phyloP scores from a whole-genome alignment of 2,113 vertebrate genomes.

The Mesembrinibis cayennensis region DNA sequence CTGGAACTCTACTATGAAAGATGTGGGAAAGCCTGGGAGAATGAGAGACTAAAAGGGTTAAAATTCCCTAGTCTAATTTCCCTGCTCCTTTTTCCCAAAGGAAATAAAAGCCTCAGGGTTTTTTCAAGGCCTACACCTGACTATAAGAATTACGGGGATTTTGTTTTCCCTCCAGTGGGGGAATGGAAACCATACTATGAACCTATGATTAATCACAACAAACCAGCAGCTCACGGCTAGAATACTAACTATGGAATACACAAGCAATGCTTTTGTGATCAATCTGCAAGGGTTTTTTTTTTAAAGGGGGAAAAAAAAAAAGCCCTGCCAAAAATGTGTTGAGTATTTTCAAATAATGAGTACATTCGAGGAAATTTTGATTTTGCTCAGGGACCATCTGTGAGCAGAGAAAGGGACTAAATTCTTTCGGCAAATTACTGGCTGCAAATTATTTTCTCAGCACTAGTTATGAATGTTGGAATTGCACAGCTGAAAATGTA shows the following conservation, averaged over 20 bases:
- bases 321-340: constrained; percentile 58
- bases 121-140: constrained; percentile 12
- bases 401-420: constrained; percentile 55
- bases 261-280: constrained; percentile 47
- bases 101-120: neutral
- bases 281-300: constrained; percentile 19
- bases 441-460: constrained; percentile 63
- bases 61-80: neutral
- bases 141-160: neutral
- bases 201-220: constrained; percentile 52
- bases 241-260: constrained; percentile 37
- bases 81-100: neutral
- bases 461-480: constrained; percentile 53
- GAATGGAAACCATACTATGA: constrained; percentile 8
- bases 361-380: constrained; percentile 65
- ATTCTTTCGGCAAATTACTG: constrained; percentile 67
- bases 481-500: constrained; percentile 51
- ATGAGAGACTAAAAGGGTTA: neutral
- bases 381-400: constrained; percentile 71
- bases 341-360: constrained; percentile 68
- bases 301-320: neutral
- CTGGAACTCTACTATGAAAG: neutral
- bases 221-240: constrained; percentile 10
- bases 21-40: neutral
- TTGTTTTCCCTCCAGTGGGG: constrained; percentile 1